A percentile compares a stretch with the other conserved stretches of the same genome.
Evolutionary conservation across 2,888 invertebrate species (phyloP).

Genomic region (Silvanus unidentatus): DNA sequence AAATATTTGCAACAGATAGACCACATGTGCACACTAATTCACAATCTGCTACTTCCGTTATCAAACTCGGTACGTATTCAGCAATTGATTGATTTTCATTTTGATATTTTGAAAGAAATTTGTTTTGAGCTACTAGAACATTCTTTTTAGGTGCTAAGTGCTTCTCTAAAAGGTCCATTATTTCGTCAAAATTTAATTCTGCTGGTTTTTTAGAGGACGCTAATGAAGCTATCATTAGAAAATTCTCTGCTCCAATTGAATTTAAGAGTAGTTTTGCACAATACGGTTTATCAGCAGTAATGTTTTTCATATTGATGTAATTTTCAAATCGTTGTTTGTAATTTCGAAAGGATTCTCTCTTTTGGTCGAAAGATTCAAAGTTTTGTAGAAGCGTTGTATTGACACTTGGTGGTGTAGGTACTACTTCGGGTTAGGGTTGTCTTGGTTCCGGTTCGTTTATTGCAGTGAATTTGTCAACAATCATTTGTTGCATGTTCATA

Average conservation of each 20-base stretch:
- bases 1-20: conserved; percentile 1
- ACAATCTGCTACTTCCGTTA: too few relatives aligned
- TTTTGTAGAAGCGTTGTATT: conserved; percentile 9
- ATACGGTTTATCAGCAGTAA: conserved; percentile 3
- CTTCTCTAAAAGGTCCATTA: conserved; percentile 1
- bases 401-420: too few relatives aligned
- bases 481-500: too few relatives aligned
- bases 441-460: too few relatives aligned
- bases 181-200: conserved; percentile 6
- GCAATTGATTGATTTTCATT: conserved; percentile 9
- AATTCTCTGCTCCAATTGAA: conserved; percentile 8
- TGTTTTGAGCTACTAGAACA: conserved; percentile 6
- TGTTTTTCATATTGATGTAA: too few relatives aligned
- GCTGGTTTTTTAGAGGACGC: conserved; percentile 7
- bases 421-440: too few relatives aligned
- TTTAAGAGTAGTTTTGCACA: conserved; percentile 10
- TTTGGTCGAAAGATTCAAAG: conserved; percentile 7
- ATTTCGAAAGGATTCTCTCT: conserved; percentile 8
- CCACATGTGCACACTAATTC: too few relatives aligned
- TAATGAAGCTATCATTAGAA: conserved; percentile 8
- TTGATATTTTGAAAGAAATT: conserved; percentile 11
- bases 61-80: conserved; percentile 3
- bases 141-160: conserved; percentile 11
- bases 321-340: conserved; percentile 7
- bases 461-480: too few relatives aligned